Evolutionary conservation across 1,140 invertebrate species (phyloP).

Genomic region (Meloidogyne exigua): DNA sequence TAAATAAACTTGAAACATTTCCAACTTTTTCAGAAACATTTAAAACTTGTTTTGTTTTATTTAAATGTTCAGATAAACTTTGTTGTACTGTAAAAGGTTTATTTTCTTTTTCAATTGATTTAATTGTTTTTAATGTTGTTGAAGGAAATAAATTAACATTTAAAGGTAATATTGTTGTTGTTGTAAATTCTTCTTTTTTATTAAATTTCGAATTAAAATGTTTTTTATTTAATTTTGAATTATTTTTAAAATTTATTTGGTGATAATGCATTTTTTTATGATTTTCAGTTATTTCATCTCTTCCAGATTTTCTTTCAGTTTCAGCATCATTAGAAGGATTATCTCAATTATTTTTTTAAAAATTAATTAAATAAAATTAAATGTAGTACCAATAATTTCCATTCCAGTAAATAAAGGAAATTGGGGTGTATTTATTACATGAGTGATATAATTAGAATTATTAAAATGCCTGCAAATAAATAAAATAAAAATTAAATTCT

Average conservation of each 20-base stretch:
- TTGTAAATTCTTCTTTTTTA: background rate
- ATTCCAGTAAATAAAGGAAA: conserved; percentile 26
- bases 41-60: background rate
- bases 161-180: background rate
- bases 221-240: conserved; percentile 3
- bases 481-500: background rate
- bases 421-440: conserved; percentile 12
- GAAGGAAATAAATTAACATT: background rate
- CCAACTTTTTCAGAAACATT: background rate
- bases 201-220: background rate
- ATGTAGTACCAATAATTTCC: conserved; percentile 14
- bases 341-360: background rate
- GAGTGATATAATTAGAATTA: background rate
- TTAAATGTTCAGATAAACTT: background rate
- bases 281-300: background rate
- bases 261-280: background rate
- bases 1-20: background rate
- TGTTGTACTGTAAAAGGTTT: background rate
- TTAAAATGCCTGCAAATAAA: background rate
- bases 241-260: background rate
- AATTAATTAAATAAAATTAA: no score
- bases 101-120: background rate
- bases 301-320: background rate
- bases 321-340: background rate
- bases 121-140: background rate